Evolutionary conservation across 2,113 vertebrate genomes (phyloP).

Genomic region (Pseudopodoces humilis): DNA sequence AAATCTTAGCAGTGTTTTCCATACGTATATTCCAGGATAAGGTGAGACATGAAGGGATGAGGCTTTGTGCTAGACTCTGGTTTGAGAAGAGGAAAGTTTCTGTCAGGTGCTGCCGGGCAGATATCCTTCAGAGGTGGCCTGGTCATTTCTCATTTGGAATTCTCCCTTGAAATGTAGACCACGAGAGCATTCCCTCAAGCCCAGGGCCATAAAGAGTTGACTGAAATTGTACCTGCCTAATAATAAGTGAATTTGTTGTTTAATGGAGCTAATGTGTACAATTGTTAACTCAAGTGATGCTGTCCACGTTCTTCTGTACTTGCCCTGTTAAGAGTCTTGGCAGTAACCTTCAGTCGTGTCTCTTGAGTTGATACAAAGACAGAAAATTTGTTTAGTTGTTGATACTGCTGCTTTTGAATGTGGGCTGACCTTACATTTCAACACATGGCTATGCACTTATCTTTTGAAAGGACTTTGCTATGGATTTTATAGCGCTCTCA

Average conservation of each 20-base stretch:
- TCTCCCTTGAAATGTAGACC: not conserved
- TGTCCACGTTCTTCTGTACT: not conserved
- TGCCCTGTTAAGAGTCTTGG: not conserved
- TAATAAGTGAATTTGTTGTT: not conserved
- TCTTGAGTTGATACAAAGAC: not conserved
- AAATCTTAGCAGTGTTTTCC: not conserved
- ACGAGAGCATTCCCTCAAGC: not conserved
- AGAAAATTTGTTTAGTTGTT: not conserved
- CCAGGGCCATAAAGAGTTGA: not conserved
- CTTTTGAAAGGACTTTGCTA: not conserved
- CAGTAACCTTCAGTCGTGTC: not conserved
- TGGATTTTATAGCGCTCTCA: not conserved
- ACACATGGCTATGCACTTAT: not conserved
- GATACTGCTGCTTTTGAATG: not conserved
- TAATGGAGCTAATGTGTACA: not conserved
- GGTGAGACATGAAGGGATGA: not conserved
- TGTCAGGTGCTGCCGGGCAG: not conserved
- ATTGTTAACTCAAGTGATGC: not conserved
- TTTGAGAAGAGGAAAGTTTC: not conserved
- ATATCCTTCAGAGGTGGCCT: not conserved
- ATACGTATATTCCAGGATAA: accelerated
- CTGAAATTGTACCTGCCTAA: not conserved
- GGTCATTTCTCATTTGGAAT: not conserved
- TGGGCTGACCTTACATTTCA: not conserved
- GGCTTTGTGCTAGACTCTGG: not conserved